Evolutionary conservation across 1,140 invertebrate species (phyloP).

Genomic region (Scylla paramamosain): DNA sequence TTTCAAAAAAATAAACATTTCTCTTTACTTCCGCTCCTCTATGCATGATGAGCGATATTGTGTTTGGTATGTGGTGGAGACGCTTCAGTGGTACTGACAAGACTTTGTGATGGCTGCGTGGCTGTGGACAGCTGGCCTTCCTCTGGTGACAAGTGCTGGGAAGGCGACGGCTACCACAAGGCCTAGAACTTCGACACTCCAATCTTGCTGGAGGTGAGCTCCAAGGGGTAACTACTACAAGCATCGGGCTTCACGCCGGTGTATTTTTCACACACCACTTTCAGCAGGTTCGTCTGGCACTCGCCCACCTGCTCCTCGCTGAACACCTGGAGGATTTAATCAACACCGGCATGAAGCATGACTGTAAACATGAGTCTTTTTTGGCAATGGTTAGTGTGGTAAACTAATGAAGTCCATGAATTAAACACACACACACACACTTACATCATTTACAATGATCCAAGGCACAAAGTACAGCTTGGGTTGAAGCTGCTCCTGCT

Average conservation of each 20-base stretch:
- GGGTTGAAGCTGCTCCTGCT: constrained; percentile 73
- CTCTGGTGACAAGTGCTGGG: too few species aligned
- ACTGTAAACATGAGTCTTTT: too few species aligned
- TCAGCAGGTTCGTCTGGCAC: constrained; percentile 67
- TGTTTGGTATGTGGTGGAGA: too few species aligned
- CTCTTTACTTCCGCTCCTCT: too few species aligned
- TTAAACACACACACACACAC: constrained; percentile 7
- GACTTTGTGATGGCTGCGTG: too few species aligned
- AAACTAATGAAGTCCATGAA: too few species aligned
- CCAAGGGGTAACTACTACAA: neutral
- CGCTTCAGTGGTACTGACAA: too few species aligned
- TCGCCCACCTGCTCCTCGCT: constrained; percentile 64
- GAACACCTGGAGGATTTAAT: constrained; percentile 48
- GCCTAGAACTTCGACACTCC: neutral
- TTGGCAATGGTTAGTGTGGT: too few species aligned
- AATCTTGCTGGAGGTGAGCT: neutral
- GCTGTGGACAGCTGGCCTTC: too few species aligned
- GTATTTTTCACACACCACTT: constrained; percentile 68
- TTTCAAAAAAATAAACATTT: too few species aligned
- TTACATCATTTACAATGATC: constrained; percentile 77
- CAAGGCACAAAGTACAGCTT: constrained; percentile 75
- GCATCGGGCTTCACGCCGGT: constrained; percentile 32
- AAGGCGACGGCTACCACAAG: neutral
- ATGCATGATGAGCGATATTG: too few species aligned
- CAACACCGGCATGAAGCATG: too few species aligned